phyloP scores from a whole-genome alignment of 2,888 invertebrate species.

The Cetonia aurata region DNA sequence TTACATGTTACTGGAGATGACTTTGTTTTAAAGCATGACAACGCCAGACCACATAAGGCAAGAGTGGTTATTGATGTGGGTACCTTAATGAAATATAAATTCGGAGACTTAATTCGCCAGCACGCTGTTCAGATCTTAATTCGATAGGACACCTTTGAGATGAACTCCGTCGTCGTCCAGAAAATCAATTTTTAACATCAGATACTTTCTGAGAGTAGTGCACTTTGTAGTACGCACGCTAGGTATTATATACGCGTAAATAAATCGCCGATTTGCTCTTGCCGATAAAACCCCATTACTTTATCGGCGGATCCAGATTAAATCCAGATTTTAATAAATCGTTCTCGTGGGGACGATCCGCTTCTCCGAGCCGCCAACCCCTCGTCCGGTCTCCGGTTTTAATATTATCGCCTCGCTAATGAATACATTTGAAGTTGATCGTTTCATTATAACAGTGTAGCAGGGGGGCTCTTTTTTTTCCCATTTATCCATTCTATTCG shows the following conservation, averaged over 20 bases:
- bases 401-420: slow-evolving; percentile 45
- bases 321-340: slow-evolving; percentile 48
- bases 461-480: slow-evolving; percentile 20
- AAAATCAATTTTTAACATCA: background rate
- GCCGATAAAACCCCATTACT: slow-evolving; percentile 46
- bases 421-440: slow-evolving; percentile 46
- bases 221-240: background rate
- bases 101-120: too few species aligned
- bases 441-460: slow-evolving; percentile 42
- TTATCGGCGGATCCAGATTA: slow-evolving; percentile 46
- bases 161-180: too few species aligned
- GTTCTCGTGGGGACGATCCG: slow-evolving; percentile 32
- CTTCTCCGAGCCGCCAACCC: slow-evolving; percentile 19
- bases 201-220: slow-evolving; percentile 4
- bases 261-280: slow-evolving; percentile 36
- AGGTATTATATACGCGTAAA: slow-evolving; percentile 23
- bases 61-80: too few species aligned
- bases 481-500: background rate
- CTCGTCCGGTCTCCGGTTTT: slow-evolving; percentile 36
- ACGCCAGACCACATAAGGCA: too few species aligned
- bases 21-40: too few species aligned
- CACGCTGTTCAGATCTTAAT: too few species aligned
- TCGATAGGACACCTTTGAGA: too few species aligned
- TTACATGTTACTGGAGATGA: too few species aligned
- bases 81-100: too few species aligned